Evolutionary conservation across 2,113 vertebrate genomes (phyloP).

Genomic region (Tenrec ecaudatus): DNA sequence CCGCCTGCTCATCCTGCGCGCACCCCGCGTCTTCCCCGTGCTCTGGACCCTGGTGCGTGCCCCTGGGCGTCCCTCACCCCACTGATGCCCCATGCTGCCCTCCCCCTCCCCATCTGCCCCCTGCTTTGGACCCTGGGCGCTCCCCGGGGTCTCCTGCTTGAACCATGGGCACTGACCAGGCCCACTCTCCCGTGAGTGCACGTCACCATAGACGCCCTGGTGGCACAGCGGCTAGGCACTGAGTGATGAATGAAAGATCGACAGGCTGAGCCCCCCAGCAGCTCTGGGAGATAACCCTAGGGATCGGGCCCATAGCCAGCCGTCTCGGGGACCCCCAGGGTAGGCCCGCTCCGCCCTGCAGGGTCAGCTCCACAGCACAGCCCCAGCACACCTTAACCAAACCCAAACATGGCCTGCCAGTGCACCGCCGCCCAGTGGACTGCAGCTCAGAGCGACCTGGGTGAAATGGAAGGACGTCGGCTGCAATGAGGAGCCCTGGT

Average conservation of each 20-base stretch:
- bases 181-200: too few relatives aligned
- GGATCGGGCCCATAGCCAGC: background rate
- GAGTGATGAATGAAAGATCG: background rate
- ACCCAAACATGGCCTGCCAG: too few relatives aligned
- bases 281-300: background rate
- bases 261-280: background rate
- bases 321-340: background rate
- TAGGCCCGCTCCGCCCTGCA: background rate
- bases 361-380: background rate
- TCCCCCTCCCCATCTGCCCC: background rate
- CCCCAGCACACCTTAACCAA: too few relatives aligned
- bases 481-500: too few relatives aligned
- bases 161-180: too few relatives aligned
- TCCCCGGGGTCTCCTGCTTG: too few relatives aligned
- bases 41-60: conserved; percentile 95
- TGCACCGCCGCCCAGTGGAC: too few relatives aligned
- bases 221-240: background rate
- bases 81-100: too few relatives aligned
- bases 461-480: too few relatives aligned
- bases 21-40: conserved; percentile 95
- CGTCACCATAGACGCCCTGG: background rate
- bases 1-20: conserved; percentile 94
- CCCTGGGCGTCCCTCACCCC: background rate
- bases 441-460: too few relatives aligned
- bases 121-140: background rate